A percentile compares a stretch with the other conserved stretches of the same genome.
These are phyloP conservation scores for Paramormyrops kingsleyae DNA, from an alignment of 2,113 vertebrate species.

Conservation along the genomic window DNA sequence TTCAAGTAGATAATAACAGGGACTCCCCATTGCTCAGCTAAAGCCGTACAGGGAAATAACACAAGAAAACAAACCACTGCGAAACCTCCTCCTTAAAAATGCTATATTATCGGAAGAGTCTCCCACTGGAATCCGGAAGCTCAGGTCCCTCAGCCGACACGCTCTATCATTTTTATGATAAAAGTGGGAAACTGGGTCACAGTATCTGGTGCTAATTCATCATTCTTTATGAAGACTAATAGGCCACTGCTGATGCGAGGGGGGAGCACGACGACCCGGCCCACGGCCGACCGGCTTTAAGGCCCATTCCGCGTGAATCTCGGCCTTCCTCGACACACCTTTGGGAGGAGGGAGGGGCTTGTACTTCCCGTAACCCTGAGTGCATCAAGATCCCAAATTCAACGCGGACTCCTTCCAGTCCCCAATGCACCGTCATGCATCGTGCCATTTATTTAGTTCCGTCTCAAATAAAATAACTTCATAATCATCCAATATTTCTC, in stretches of 20 bases:
- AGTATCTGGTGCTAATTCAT: slow-evolving; percentile 62
- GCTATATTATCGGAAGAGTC: slow-evolving; percentile 39
- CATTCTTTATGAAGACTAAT: slow-evolving; percentile 75
- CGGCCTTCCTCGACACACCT: neutral
- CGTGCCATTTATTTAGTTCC: neutral
- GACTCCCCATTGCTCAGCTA: neutral
- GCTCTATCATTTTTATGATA: slow-evolving; percentile 72
- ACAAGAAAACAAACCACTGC: neutral
- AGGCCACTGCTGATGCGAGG: slow-evolving; percentile 47
- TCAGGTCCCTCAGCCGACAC: slow-evolving; percentile 50
- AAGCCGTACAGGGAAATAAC: neutral
- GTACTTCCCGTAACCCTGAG: neutral
- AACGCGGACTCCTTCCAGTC: neutral
- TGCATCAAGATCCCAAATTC: neutral
- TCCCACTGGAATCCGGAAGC: slow-evolving; percentile 35
- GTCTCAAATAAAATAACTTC: slow-evolving; percentile 20
- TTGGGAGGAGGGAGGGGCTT: neutral
- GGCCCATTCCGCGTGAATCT: neutral
- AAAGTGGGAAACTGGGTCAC: slow-evolving; percentile 46
- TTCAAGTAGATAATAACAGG: neutral
- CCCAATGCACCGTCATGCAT: neutral
- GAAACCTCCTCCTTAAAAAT: slow-evolving; percentile 45
- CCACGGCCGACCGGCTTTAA: neutral
- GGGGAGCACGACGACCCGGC: slow-evolving; percentile 23
- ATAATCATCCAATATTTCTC: slow-evolving; percentile 28